These are phyloP conservation scores for Catocala sponsa DNA, from an alignment of 2,888 invertebrate genomes.

Conservation along the genomic window DNA sequence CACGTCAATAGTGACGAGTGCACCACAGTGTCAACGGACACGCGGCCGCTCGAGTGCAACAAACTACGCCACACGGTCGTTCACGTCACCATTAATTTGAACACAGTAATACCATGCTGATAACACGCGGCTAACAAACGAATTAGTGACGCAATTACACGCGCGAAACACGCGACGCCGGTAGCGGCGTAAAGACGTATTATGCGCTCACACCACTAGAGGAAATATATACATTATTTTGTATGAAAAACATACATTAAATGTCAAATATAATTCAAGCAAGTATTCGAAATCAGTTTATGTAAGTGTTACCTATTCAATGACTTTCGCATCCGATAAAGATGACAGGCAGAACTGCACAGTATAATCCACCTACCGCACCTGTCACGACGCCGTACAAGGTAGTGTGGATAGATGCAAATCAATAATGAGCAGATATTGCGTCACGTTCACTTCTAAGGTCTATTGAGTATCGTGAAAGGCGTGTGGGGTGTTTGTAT, in stretches of 20 bases:
- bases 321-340: constrained; percentile 21
- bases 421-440: constrained; percentile 68
- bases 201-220: too few relatives aligned
- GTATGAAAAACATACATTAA: constrained; percentile 7
- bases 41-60: constrained; percentile 69
- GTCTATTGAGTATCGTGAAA: constrained; percentile 77
- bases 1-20: constrained; percentile 53
- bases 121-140: constrained; percentile 28
- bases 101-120: constrained; percentile 61
- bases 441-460: constrained; percentile 66
- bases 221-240: not conserved
- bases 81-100: constrained; percentile 73
- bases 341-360: constrained; percentile 27
- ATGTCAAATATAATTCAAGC: constrained; percentile 19
- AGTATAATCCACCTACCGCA: constrained; percentile 42
- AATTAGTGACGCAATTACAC: constrained; percentile 27
- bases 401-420: constrained; percentile 66
- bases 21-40: constrained; percentile 78
- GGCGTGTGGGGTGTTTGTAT: constrained; percentile 65
- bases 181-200: too few relatives aligned
- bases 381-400: constrained; percentile 61
- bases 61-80: constrained; percentile 73
- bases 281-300: constrained; percentile 19
- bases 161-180: constrained; percentile 10
- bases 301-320: constrained; percentile 25